Evolutionary conservation across 2,888 invertebrate genomes (phyloP), one percentile per base, ranked within the genome.

Genomic region (Scaptomyza caliginosa): DNA sequence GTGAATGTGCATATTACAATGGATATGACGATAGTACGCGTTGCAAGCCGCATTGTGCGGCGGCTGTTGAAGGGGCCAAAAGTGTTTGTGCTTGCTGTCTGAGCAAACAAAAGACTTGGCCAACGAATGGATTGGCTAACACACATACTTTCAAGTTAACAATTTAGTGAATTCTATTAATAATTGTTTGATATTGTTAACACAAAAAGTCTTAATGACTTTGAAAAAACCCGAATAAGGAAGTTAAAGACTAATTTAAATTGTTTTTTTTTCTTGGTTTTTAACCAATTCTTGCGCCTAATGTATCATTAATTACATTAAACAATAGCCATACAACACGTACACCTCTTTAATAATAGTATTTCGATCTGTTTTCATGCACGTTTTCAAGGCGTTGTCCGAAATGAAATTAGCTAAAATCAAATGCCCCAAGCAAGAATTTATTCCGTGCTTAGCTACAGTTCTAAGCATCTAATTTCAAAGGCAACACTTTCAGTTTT

Each of bases 1-100:
- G 87, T 81, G 84, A 86, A 80, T 86, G 87, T 63, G 69, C 73
- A 73, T 52, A 78, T 82, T 69, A 69, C 83, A 83, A 79, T 83
- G 64, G 68, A 49, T 56, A 51, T 54, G 48, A 71, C 19, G 17
- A 28, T 26, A 43, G 7, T 43, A 7, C 26, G 48, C 71, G 51
- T 49, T 49, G 68, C 66, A 50, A 24, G n/a, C n/a, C n/a, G n/a
- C n/a, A n/a, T 48, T 39, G 64, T 54, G 63, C 57, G 40, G 32
- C 34, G 45, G 39, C 36, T 46, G n/a, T 45, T 32, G 11, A 50
- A 36, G 43, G 16, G 21, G 40, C 7, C 24, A 16, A 57, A 57
- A 16, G 8, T 39, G 36, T 24, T 54, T 43, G 42, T 36, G 21
- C 11, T 39, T 36, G 21, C n/a, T 38, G 52, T 60, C 45, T 48